Evolutionary conservation across 2,797 vertebrate genomes (phyloP).

Genomic region (Sebastes trivittatus): DNA sequence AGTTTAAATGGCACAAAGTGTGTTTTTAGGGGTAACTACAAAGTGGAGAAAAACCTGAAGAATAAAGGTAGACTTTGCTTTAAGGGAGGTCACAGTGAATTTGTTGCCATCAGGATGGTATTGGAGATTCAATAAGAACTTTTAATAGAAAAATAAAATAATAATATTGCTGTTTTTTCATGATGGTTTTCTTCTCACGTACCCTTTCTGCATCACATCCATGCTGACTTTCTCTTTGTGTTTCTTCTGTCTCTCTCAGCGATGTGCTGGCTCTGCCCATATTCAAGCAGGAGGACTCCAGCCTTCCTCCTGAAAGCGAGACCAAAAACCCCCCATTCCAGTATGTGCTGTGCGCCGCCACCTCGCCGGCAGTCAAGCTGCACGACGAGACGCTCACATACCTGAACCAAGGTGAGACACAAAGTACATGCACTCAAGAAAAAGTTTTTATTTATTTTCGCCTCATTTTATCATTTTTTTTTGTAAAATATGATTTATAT

Average conservation of each 20-base stretch:
- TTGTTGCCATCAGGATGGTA: neutral
- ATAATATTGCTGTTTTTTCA: neutral
- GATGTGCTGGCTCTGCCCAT: conserved; percentile 98
- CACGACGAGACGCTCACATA: conserved; percentile 98
- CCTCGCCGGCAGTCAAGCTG: conserved; percentile 94
- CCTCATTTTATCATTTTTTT: neutral
- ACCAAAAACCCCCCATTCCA: conserved; percentile 96
- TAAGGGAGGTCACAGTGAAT: neutral
- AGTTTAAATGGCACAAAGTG: neutral
- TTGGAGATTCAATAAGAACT: neutral
- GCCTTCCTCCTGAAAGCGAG: conserved; percentile 89
- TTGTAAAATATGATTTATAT: neutral
- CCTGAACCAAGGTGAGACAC: conserved; percentile 92
- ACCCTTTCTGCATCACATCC: neutral
- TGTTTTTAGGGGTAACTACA: neutral
- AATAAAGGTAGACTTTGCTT: neutral
- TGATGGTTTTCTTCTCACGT: neutral
- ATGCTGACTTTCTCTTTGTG: conserved; percentile 3
- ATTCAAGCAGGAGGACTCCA: conserved; percentile 97
- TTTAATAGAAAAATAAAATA: no score
- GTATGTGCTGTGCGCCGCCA: conserved; percentile 95
- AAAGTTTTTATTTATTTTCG: neutral
- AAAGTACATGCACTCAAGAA: neutral
- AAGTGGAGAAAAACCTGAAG: neutral
- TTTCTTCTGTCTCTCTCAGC: conserved; percentile 70